Base-by-base conservation (phyloP, 2,113 vertebrate genomes). In the Pelecanus crispus region DNA sequence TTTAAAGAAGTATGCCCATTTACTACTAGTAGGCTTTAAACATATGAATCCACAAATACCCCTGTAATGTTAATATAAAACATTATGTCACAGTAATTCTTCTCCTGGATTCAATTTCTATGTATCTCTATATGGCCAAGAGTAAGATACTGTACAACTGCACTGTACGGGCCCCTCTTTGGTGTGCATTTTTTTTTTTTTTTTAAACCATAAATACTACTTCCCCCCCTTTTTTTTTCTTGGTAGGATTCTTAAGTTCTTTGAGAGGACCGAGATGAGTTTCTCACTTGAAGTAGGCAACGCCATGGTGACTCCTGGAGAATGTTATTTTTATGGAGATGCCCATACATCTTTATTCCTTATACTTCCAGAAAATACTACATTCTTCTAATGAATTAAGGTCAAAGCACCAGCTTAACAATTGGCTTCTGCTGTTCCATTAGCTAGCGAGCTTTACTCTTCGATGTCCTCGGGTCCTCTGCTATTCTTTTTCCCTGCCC, bases 151-250 rank as follows among this genome's bases (percentile, higher is more conserved):
- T 36, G 13, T 11, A 47, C 12, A 68, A 8, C 16, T 50, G 49
- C 13, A 50, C 49, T 50, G 49, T 13, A 25, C 68, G 52, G 17
- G 44, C 9, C 12, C 13, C n/a, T 88, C 24, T 52, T 36, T 49
- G 44, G 22, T 12, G 16, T n/a, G 22, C n/a, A 8, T 53, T 25
- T 61, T 17, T 79, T 53, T 25, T 61, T 17, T 79, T 15, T 53
- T 53, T 75, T 72, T 11, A 63, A 82, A 40, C 0, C 19, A 42
- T 21, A 72, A 90, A 50, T 42, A 80, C 34, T 34, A 31, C 26
- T n/a, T 3, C 10, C 7, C n/a, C 1, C 1, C 1, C 3, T 1
- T 11, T 13, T 17, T 44, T 53, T 32, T 56, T 56, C n/a, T 6
- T 4, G 2, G 26, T 49, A 66, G 19, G 59, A 77, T 78, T 81